These are phyloP conservation scores for Zaprionus kolodkinae DNA, from an alignment of 1,140 invertebrate species.

Conservation along the genomic window DNA sequence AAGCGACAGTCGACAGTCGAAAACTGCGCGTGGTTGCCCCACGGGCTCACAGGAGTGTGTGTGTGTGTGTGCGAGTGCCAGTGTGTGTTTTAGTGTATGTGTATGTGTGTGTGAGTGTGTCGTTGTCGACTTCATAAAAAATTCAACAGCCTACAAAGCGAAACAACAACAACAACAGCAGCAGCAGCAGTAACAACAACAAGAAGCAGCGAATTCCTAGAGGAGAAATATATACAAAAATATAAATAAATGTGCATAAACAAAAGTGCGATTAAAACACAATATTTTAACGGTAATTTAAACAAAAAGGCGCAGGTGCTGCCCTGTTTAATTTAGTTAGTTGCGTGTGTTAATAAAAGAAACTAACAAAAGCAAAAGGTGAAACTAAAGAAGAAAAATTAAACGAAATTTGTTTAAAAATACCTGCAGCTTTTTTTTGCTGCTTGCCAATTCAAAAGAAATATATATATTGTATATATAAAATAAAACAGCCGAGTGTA, in stretches of 20 bases:
- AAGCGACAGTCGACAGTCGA: slow-evolving; percentile 45
- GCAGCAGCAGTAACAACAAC: slow-evolving; percentile 42
- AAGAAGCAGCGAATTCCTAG: slow-evolving; percentile 29
- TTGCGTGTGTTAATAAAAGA: background rate
- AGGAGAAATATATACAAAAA: slow-evolving; percentile 33
- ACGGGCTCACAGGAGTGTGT: slow-evolving; percentile 10
- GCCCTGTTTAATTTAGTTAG: background rate
- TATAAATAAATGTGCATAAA: slow-evolving; percentile 46
- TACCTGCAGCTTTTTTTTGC: background rate
- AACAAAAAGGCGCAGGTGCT: slow-evolving; percentile 16
- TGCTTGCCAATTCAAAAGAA: too few species aligned
- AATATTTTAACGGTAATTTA: slow-evolving; percentile 39
- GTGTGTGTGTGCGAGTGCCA: background rate
- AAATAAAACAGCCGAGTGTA: slow-evolving; percentile 14
- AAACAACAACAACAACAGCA: slow-evolving; percentile 46
- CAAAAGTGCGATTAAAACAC: slow-evolving; percentile 40
- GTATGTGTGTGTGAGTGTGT: slow-evolving; percentile 26
- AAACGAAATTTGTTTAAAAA: slow-evolving; percentile 23
- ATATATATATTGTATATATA: background rate
- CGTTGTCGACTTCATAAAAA: slow-evolving; percentile 67
- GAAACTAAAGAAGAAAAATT: background rate
- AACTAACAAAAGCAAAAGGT: background rate
- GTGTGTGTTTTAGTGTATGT: slow-evolving; percentile 28
- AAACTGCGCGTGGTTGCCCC: slow-evolving; percentile 49
- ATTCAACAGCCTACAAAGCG: slow-evolving; percentile 70